phyloP scores from a whole-genome alignment of 2,797 vertebrate species.

The Anolis apletophallus region DNA sequence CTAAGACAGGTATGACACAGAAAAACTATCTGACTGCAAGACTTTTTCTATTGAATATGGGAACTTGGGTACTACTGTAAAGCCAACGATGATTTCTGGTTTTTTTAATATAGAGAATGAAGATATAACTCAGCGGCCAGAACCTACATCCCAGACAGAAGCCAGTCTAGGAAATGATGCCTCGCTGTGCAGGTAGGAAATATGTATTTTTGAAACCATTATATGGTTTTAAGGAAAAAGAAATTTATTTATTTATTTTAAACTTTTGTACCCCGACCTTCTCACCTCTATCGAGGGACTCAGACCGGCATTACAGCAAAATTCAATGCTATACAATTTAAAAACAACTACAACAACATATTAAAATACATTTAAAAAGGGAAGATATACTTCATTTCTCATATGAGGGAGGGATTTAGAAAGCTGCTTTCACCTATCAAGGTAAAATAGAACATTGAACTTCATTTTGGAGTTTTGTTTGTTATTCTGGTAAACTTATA shows the following conservation, averaged over 20 bases:
- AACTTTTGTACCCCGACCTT: too few species aligned
- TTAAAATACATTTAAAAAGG: too few species aligned
- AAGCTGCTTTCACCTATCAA: neutral
- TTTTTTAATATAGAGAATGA: constrained; percentile 72
- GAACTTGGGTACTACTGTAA: neutral
- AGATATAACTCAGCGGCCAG: constrained; percentile 60
- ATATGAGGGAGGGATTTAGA: fast-evolving
- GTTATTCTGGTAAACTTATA: neutral
- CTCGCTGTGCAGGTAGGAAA: constrained; percentile 72
- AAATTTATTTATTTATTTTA: too few species aligned
- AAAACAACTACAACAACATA: too few species aligned
- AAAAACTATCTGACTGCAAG: constrained; percentile 26
- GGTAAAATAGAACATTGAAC: constrained; percentile 11
- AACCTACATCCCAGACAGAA: constrained; percentile 47
- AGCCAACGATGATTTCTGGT: constrained; percentile 5
- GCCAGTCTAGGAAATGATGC: constrained; percentile 52
- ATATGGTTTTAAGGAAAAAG: neutral
- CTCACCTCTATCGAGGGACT: too few species aligned
- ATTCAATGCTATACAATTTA: too few species aligned
- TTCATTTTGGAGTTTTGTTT: fast-evolving
- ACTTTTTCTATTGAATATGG: neutral
- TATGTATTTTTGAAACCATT: neutral
- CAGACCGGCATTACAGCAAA: too few species aligned
- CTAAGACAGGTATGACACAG: neutral
- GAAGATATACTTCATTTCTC: neutral